Evolutionary conservation across 2,113 vertebrate genomes (phyloP), one percentile per base, ranked within the genome.

Genomic region (Osmerus eperlanus): DNA sequence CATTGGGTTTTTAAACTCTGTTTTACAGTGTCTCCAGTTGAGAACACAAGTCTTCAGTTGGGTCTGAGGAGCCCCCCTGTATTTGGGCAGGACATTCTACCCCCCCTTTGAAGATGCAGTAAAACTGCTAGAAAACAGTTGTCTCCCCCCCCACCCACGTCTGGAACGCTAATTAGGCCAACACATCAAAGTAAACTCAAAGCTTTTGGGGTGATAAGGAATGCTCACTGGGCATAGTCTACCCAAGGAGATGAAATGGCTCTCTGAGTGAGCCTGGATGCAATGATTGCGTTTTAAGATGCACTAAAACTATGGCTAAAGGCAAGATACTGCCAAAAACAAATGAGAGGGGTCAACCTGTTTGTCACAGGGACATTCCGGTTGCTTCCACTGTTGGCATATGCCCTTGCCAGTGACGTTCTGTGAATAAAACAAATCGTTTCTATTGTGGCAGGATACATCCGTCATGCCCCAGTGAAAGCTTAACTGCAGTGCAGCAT

Each of bases 51-150:
- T 21, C 53, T 56, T 54, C 53, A 28, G 56, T 59, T 69, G n/a
- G 68, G 21, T 65, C 67, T 56, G 55, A 21, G 47, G 21, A 55
- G 70, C 66, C 54, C 55, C 60, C 54, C 62, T 60, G 13, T 67
- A 32, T 78, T 80, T 62, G 63, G 72, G 66, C 68, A 68, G 65
- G 68, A 61, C 73, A 53, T 77, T 47, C 41, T 47, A 47, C 41
- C 62, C 69, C 28, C 61, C 65, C 72, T 90, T 90, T 89, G 86
- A 89, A 87, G 87, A 80, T 63, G 83, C 74, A 81, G 80, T 89
- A 88, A 91, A 91, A 79, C 47, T 21, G 72, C 75, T 75, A 76
- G 77, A 84, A 79, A 83, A 81, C 83, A 79, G 79, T 83, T 59
- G 84, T 70, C 41, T 9, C 15, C 51, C 29, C 68, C 69, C 61